A percentile compares a stretch with the other conserved stretches of the same genome.
phyloP scores from a whole-genome alignment of 2,797 vertebrate species.

The Coregonus ussuriensis region DNA sequence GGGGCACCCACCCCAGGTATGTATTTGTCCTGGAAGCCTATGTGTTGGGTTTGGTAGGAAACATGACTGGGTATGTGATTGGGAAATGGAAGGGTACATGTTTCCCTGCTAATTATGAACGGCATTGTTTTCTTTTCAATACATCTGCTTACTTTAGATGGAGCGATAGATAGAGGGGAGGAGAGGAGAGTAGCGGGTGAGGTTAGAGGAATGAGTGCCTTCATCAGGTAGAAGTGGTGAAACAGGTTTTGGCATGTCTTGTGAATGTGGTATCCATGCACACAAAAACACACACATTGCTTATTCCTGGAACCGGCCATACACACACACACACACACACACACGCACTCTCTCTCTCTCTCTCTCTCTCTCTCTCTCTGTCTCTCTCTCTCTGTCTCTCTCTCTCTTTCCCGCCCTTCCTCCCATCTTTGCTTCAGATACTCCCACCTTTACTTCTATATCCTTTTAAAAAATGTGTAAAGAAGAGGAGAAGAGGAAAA shows the following conservation, averaged over 20 bases:
- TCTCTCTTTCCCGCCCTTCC: conserved; percentile 1
- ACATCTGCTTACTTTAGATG: conserved; percentile 59
- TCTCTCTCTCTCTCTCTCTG: background rate
- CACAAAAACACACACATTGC: background rate
- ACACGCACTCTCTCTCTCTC: background rate
- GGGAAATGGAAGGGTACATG: conserved; percentile 49
- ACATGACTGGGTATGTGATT: conserved; percentile 32
- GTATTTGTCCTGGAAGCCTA: conserved; percentile 48
- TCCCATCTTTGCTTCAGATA: background rate
- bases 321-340: background rate
- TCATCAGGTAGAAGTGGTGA: conserved; percentile 60
- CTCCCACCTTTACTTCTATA: conserved; percentile 13
- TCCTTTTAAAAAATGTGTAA: conserved; percentile 19
- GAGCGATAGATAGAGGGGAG: conserved; percentile 47
- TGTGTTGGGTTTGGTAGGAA: conserved; percentile 55
- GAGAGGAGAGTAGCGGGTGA: conserved; percentile 10
- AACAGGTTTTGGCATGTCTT: conserved; percentile 54
- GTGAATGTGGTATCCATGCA: conserved; percentile 35
- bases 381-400: background rate
- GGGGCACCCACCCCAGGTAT: conserved; percentile 3
- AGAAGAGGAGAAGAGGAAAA: conserved; percentile 15
- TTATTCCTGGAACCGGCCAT: background rate
- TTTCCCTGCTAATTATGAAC: background rate
- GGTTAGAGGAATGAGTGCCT: conserved; percentile 18
- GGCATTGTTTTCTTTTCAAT: conserved; percentile 16